Percentiles rank a stretch among this genome's conserved stretches.
phyloP scores from a whole-genome alignment of 2,888 invertebrate species.

The Ophioninae sp. region DNA sequence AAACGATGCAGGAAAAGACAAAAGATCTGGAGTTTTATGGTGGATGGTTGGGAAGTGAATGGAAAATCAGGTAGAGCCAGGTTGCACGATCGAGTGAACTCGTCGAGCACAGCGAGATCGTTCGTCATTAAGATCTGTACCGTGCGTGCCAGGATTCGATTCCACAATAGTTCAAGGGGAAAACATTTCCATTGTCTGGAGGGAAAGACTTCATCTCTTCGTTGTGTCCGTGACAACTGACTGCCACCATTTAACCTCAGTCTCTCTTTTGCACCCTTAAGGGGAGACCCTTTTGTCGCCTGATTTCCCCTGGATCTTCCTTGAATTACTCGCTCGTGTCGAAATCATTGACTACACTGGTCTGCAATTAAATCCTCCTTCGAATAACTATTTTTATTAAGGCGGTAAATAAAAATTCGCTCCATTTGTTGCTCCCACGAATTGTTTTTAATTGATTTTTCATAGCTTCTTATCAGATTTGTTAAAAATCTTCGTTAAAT shows the following conservation, averaged over 20 bases:
- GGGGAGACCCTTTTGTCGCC: conserved; percentile 74
- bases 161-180: conserved; percentile 76
- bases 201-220: conserved; percentile 66
- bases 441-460: too few relatives aligned
- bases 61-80: conserved; percentile 62
- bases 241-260: conserved; percentile 76
- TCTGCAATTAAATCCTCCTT: not conserved
- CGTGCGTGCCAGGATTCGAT: conserved; percentile 78
- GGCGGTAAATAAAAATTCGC: too few relatives aligned
- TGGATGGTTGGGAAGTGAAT: conserved; percentile 44
- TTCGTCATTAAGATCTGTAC: conserved; percentile 73
- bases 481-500: too few relatives aligned
- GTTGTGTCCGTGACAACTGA: conserved; percentile 73
- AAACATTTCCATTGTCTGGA: conserved; percentile 71
- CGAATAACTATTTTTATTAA: too few relatives aligned
- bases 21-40: conserved; percentile 47
- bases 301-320: conserved; percentile 60
- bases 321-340: conserved; percentile 57
- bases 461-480: too few relatives aligned
- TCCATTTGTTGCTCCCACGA: too few relatives aligned
- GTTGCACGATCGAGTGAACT: conserved; percentile 68
- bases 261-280: conserved; percentile 77
- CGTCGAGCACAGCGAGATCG: conserved; percentile 66
- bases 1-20: conserved; percentile 35
- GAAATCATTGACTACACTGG: conserved; percentile 56